These are phyloP conservation scores for Psilopsiagon aymara DNA, from an alignment of 2,113 vertebrate species.

Conservation along the genomic window DNA sequence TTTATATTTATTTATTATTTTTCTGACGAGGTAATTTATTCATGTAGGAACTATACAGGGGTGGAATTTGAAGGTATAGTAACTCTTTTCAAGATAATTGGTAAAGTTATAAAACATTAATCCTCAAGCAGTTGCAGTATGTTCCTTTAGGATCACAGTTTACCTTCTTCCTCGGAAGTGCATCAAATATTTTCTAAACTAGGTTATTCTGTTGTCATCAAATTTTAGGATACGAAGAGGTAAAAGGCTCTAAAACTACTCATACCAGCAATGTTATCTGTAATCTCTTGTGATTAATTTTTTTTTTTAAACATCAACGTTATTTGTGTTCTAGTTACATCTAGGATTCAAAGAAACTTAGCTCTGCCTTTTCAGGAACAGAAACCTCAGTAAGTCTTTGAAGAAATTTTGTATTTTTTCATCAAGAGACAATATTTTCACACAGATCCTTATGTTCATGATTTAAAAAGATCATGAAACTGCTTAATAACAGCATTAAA, in stretches of 20 bases:
- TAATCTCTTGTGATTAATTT: neutral
- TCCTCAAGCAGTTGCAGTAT: neutral
- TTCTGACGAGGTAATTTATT: neutral
- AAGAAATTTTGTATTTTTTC: neutral
- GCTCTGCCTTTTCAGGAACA: neutral
- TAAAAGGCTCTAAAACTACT: neutral
- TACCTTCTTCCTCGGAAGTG: neutral
- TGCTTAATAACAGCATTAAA: neutral
- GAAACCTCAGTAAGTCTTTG: neutral
- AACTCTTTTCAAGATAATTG: neutral
- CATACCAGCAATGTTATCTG: neutral
- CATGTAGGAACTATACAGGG: neutral
- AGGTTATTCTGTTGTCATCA: neutral
- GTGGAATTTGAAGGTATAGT: neutral
- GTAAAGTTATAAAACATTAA: neutral
- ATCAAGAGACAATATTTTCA: neutral
- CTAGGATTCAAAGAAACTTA: neutral
- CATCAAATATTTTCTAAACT: neutral
- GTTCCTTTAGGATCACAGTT: neutral
- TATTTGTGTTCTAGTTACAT: neutral
- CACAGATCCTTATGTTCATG: neutral
- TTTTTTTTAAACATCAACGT: neutral
- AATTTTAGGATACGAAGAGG: constrained; percentile 13
- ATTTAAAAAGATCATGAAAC: neutral
- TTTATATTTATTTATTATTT: neutral